Conservation (phyloP, 1,140 invertebrate genomes). For the Araneus ventricosus region DNA sequence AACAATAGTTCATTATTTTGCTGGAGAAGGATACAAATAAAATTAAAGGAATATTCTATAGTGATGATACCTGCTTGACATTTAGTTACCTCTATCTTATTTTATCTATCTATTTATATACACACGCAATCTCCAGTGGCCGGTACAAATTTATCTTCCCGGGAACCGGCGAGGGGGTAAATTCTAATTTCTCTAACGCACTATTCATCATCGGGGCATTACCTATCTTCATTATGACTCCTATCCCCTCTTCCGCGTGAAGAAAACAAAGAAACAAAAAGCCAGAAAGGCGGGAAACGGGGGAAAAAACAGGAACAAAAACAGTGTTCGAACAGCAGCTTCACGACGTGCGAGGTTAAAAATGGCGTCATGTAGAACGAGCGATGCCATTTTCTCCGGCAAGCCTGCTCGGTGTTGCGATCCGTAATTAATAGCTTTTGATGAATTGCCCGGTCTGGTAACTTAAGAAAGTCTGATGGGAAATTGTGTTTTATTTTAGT, state of each 20-base stretch:
- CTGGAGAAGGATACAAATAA: not conserved
- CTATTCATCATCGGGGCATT: constrained; percentile 54
- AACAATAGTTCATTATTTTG: too few relatives aligned
- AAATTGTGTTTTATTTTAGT: too few relatives aligned
- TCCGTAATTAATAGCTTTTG: too few relatives aligned
- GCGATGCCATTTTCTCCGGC: constrained; percentile 15
- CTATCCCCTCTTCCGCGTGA: too few relatives aligned
- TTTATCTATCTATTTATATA: not conserved
- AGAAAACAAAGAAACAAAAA: not conserved
- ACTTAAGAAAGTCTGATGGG: too few relatives aligned
- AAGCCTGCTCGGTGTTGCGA: too few relatives aligned
- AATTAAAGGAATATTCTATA: too few relatives aligned
- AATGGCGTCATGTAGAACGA: constrained; percentile 27
- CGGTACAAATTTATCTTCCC: constrained; percentile 24
- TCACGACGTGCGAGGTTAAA: constrained; percentile 45
- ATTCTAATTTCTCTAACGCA: constrained; percentile 61
- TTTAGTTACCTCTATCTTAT: not conserved
- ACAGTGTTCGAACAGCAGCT: not conserved
- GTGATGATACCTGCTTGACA: constrained; percentile 24
- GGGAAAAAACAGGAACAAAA: not conserved
- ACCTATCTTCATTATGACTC: constrained; percentile 51
- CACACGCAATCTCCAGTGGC: not conserved
- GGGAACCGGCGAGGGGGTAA: not conserved
- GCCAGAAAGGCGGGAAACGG: not conserved
- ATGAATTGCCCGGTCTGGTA: too few relatives aligned